Base-by-base conservation (phyloP, 2,113 vertebrate genomes). In the Riparia riparia region DNA sequence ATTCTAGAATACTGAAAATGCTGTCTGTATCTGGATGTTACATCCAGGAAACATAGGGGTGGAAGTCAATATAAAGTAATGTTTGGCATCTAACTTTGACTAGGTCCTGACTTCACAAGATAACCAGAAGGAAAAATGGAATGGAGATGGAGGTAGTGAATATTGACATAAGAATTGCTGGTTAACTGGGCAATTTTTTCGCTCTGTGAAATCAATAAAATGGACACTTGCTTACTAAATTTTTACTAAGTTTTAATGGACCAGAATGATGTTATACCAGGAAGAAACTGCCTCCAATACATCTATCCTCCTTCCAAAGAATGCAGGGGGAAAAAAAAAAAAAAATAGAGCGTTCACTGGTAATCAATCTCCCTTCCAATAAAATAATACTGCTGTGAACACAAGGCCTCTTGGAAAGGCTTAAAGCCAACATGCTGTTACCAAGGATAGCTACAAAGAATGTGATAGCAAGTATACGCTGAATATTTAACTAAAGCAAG, bases 401-500 rank as follows among this genome's bases (percentile, higher is more conserved):
- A 0, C 44, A 84, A 94, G 65, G 37, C 44, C 83, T 81, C 71
- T 61, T 58, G 54, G 73, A 90, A 88, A 70, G 74, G 54, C 85
- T 93, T 29, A 24, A 51, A 85, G 87, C 74, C 93, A 97, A 79
- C 24, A 65, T 0, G 2, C 60, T 66, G 66, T 83, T 90, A 90
- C 64, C 60, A 92, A 77, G 85, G 72, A 86, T 56, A 93, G 87
- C 66, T 68, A 80, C 56, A 58, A 66, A 86, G 71, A 93, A 90
- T 21, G 15, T 31, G 82, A 72, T 41, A 86, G 68, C 64, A 91
- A 94, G 84, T 82, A 86, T 26, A 93, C 34, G 32, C 64, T 70
- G 57, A 82, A 93, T 87, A 74, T 79, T 94, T 81, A 77, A 90
- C 74, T 86, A 86, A 80, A 94, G 91, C 72, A 81, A 94, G 51